Conservation (phyloP, 2,797 vertebrate species). For the Cetoscarus ocellatus region DNA sequence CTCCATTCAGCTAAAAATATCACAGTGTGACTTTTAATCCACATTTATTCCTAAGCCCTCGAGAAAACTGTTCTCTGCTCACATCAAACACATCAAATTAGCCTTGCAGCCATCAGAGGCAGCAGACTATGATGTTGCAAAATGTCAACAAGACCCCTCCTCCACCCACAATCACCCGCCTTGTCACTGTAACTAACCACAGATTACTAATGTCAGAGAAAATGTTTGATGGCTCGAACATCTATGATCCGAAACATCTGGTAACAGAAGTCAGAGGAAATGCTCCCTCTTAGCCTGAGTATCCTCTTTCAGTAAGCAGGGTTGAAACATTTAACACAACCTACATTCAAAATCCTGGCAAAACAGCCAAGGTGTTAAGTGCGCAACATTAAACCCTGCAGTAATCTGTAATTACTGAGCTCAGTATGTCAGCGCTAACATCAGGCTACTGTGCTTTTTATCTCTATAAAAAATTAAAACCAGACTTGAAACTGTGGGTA, state of each 20-base stretch:
- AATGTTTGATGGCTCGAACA: constrained; percentile 12
- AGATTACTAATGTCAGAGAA: constrained; percentile 9
- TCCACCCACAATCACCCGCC: neutral
- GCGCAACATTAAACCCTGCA: constrained; percentile 41
- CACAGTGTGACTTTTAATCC: no score
- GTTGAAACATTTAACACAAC: constrained; percentile 25
- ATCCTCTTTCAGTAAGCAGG: constrained; percentile 31
- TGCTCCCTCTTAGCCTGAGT: constrained; percentile 4
- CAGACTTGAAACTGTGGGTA: constrained; percentile 23
- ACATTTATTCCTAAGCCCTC: no score
- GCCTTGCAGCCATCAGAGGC: constrained; percentile 1
- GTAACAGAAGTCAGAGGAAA: constrained; percentile 2
- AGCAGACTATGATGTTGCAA: constrained; percentile 16
- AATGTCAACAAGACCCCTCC: constrained; percentile 23
- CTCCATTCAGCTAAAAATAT: no score
- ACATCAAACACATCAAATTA: constrained; percentile 8
- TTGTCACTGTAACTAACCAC: neutral
- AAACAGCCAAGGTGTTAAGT: constrained; percentile 48
- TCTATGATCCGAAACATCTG: constrained; percentile 14
- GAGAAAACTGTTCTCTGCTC: neutral
- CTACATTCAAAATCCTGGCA: constrained; percentile 52
- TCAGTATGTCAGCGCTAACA: constrained; percentile 16
- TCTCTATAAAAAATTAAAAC: constrained; percentile 16
- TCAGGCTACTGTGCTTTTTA: constrained; percentile 21
- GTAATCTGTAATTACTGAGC: constrained; percentile 61